These are phyloP conservation scores for Diarsia rubi DNA, from an alignment of 2,888 invertebrate genomes.

Conservation along the genomic window DNA sequence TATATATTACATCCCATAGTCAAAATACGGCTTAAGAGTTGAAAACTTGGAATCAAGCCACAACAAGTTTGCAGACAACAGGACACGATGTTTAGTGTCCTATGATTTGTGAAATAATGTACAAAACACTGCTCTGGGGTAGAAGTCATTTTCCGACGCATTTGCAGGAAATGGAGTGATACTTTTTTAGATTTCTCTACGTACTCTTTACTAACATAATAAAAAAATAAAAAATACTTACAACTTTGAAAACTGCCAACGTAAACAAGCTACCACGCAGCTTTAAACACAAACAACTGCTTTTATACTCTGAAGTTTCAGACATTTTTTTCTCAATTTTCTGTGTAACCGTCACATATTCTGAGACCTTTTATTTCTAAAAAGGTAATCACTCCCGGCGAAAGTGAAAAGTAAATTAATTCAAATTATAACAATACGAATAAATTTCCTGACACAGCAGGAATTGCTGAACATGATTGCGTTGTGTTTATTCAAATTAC, in stretches of 20 bases:
- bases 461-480: not conserved
- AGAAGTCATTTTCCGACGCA: not conserved
- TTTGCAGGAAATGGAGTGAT: not conserved
- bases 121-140: not conserved
- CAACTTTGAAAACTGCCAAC: not conserved
- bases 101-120: not conserved
- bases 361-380: not conserved
- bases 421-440: not conserved
- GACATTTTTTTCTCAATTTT: not conserved
- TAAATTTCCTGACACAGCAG: not conserved
- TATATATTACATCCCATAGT: no score
- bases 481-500: not conserved
- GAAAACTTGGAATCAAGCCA: no score
- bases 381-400: not conserved
- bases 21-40: no score
- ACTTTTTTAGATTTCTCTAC: not conserved
- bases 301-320: not conserved
- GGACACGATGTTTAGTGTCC: not conserved
- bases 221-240: not conserved
- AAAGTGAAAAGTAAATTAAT: not conserved
- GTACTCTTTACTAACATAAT: not conserved
- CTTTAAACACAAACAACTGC: not conserved
- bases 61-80: not conserved
- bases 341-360: not conserved
- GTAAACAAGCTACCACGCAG: not conserved